Evolutionary conservation across 2,888 invertebrate genomes (phyloP), one percentile per base, ranked within the genome.

Genomic region (Litoditis marina): DNA sequence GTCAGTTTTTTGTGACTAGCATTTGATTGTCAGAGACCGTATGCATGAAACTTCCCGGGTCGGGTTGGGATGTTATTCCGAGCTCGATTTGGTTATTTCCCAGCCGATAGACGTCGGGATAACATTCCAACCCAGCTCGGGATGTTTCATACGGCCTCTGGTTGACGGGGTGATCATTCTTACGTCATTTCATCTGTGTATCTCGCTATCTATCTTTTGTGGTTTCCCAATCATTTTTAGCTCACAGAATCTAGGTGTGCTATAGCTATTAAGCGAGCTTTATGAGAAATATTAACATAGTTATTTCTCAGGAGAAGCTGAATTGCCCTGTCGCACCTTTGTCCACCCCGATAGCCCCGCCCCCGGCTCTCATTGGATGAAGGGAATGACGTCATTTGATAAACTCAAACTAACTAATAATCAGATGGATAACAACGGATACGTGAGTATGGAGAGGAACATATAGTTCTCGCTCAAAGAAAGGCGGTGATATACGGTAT

Each of bases 371-470:
- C 94, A 94, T 85, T 88, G 95, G 80, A 88, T 91, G 84, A 94
- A 94, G 86, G 94, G 94, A 86, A 69, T 88, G 86, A 76, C 95
- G 82, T 92, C 93, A 79, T 95, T 95, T 86, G 95, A 96, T 86
- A 95, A 95, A 87, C 91, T 95, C 85, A 95, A 95, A 86, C 88
- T 95, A 80, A 95, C 95, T 83, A 96, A 95, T 86, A 95, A 95
- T 85, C 94, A 94, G 86, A 90, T 94, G 90, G 93, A 94, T 85
- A 91, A 92, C 83, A 91, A 91, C 83, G 93, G 93, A 84, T 92
- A 94, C 88, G 93, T 93, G 84, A 88, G 89, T 87, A n/a, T n/a
- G n/a, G 22, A 36, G 39, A 16, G n/a, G 39, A n/a, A 36, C 13
- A 36, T 36, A 36, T n/a, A n/a, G n/a, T n/a, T n/a, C n/a, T n/a